Evolutionary conservation across 2,113 vertebrate species (phyloP).

Genomic region (Alosa alosa): DNA sequence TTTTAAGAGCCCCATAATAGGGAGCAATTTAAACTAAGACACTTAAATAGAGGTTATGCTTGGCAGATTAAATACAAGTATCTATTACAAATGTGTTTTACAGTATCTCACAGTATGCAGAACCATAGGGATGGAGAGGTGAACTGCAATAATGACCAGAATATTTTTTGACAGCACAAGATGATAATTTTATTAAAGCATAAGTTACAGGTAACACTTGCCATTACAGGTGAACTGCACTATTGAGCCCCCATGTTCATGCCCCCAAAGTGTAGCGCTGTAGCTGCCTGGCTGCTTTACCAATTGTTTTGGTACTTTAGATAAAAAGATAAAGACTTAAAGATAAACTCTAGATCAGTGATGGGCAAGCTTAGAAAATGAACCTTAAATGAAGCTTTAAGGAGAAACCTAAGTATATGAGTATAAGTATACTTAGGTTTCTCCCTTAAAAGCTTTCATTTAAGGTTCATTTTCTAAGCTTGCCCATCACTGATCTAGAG

Average conservation of each 20-base stretch:
- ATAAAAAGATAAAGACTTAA: too few relatives aligned
- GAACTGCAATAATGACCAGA: background rate
- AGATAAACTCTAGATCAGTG: too few relatives aligned
- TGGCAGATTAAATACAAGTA: constrained; percentile 11
- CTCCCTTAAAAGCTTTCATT: too few relatives aligned
- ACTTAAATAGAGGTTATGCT: constrained; percentile 11
- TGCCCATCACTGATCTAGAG: too few relatives aligned
- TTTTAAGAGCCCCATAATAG: background rate
- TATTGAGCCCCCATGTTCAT: background rate
- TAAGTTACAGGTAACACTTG: background rate
- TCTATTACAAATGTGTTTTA: constrained; percentile 8
- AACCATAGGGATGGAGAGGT: background rate
- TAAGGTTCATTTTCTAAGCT: too few relatives aligned
- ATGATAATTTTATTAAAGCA: background rate
- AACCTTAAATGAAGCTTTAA: too few relatives aligned
- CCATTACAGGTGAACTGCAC: background rate
- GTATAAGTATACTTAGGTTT: too few relatives aligned
- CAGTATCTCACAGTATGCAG: background rate
- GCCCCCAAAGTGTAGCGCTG: too few relatives aligned
- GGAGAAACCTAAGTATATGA: too few relatives aligned
- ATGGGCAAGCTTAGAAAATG: too few relatives aligned
- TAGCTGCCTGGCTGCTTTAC: too few relatives aligned
- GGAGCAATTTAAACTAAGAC: background rate
- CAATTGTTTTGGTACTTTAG: too few relatives aligned
- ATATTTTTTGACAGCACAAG: background rate